Conservation (phyloP, 2,888 invertebrate species). For the Drosophila quinaria region DNA sequence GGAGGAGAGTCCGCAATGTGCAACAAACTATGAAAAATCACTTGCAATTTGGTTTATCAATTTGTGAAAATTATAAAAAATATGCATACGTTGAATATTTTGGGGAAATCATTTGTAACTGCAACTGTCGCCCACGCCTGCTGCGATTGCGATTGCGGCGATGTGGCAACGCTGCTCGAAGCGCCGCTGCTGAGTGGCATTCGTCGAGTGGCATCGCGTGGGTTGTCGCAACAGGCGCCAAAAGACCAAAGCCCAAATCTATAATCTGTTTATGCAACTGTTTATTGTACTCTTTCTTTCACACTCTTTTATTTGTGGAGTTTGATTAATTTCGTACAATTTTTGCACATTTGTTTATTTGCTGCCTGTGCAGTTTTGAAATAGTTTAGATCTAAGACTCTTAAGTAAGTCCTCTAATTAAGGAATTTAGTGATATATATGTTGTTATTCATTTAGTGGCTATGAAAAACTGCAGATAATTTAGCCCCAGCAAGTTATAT, state of each 20-base stretch:
- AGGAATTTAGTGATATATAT: no score
- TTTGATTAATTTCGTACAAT: neutral
- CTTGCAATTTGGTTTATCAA: conserved; percentile 83
- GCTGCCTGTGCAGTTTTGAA: no score
- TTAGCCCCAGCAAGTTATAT: no score
- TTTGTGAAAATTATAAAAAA: conserved; percentile 83
- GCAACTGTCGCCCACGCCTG: conserved; percentile 65
- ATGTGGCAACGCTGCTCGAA: conserved; percentile 72
- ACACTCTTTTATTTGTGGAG: neutral
- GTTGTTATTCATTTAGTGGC: no score
- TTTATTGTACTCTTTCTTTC: conserved; percentile 52
- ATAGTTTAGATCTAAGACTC: no score
- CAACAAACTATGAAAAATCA: conserved; percentile 76
- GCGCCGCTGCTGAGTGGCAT: conserved; percentile 42
- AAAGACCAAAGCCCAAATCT: conserved; percentile 53
- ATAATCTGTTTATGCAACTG: conserved; percentile 77
- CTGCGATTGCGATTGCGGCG: conserved; percentile 37
- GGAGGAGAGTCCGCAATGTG: conserved; percentile 21
- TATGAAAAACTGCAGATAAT: no score
- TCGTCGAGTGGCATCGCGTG: conserved; percentile 51
- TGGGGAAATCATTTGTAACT: conserved; percentile 79
- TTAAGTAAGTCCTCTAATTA: no score
- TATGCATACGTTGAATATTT: conserved; percentile 83
- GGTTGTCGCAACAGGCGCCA: conserved; percentile 62
- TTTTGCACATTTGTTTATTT: neutral